Evolutionary conservation across 1,140 invertebrate genomes (phyloP).

Genomic region (Calycopis cecrops): DNA sequence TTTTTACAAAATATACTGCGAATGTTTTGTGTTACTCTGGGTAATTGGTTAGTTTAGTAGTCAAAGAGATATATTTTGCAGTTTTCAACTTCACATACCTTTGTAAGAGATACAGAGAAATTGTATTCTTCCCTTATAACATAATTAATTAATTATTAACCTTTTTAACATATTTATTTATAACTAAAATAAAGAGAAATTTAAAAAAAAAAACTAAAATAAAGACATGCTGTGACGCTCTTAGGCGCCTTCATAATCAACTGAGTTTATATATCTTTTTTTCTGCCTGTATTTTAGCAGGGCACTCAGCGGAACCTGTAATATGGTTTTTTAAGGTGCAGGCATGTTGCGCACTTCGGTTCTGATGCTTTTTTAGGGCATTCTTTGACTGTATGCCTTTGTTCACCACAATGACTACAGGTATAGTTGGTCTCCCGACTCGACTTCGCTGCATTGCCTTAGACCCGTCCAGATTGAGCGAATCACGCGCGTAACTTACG

Average conservation of each 20-base stretch:
- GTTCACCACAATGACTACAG: neutral
- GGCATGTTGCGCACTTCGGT: slow-evolving; percentile 12
- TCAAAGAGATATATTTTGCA: neutral
- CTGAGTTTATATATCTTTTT: slow-evolving; percentile 4
- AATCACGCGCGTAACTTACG: too few species aligned
- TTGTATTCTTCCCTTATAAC: neutral
- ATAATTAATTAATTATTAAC: neutral
- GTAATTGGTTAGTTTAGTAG: neutral
- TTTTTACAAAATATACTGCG: neutral
- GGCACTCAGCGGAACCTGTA: neutral
- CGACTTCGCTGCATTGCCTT: neutral
- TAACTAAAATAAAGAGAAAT: too few species aligned
- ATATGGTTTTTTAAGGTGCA: slow-evolving; percentile 15
- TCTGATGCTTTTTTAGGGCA: neutral
- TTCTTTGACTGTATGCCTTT: neutral
- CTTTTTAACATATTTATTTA: too few species aligned
- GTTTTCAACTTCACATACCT: neutral
- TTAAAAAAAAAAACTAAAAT: too few species aligned
- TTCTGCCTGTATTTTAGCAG: slow-evolving; percentile 2
- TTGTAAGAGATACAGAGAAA: neutral
- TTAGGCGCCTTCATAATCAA: slow-evolving; percentile 18
- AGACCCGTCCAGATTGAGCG: too few species aligned
- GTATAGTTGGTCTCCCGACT: neutral
- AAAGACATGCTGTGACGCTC: neutral
- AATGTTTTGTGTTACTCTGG: neutral